Evolutionary conservation across 2,888 invertebrate genomes (phyloP), one percentile per base, ranked within the genome.

Genomic region (Drosophila flavopinicola): DNA sequence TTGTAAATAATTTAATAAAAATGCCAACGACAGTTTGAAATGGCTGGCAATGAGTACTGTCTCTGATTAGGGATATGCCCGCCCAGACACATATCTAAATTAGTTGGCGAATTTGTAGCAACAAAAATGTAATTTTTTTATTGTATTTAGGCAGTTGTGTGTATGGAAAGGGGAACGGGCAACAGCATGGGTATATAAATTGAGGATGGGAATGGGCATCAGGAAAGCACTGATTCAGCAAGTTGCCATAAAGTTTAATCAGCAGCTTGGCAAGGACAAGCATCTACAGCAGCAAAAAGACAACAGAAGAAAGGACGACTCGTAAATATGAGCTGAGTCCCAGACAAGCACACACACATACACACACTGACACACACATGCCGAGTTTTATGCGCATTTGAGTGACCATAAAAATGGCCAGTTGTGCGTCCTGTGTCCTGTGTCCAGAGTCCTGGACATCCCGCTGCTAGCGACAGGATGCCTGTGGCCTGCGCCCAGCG

Each of bases 241-340:
- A 87, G 78, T 78, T 78, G 80, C 80, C 88, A 88, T 88, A 82
- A 86, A 85, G 80, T 89, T 88, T 89, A 87, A 88, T 89, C 89
- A 89, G 89, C 82, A 88, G 76, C 85, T 77, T 79, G 65, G 75
- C 48, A 51, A 66, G 42, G 41, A 63, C 52, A 49, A 75, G 42
- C 35, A 58, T 29, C 48, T 42, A 42, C 25, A 30, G 51, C 35
- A 42, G 42, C 45, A 66, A 64, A 20, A 29, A 6, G 48, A 65
- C 20, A 64, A 20, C 24, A 6, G 48, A 65, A 2, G 20, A 20
- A 20, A 33, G 33, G 57, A 69, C 33, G 29, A 57, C 61, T 84
- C 83, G 65, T 87, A 87, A 87, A 87, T 82, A 72, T 70, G 74
- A 59, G 57, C 54, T 52, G 45, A 71, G 66, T 53, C 30, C 45